phyloP scores from a whole-genome alignment of 2,888 invertebrate genomes.

The Drosophila suboccidentalis region DNA sequence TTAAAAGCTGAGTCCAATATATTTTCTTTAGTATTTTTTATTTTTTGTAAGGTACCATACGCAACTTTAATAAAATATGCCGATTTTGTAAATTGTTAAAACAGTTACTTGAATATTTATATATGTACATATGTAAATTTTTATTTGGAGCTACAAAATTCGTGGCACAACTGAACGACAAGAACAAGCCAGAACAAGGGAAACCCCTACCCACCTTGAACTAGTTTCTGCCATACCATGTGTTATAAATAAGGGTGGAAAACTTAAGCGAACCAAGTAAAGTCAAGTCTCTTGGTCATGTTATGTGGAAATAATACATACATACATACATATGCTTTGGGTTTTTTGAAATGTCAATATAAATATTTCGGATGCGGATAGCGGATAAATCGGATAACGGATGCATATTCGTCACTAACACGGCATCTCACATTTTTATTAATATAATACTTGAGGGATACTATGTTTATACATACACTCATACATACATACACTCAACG shows the following conservation, averaged over 20 bases:
- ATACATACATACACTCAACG: not conserved
- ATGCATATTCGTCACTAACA: not conserved
- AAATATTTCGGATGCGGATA: no score
- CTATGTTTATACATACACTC: not conserved
- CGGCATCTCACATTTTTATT: not conserved
- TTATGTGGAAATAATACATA: not conserved
- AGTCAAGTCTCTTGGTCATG: not conserved
- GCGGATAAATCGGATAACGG: not conserved
- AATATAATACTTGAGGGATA: not conserved
- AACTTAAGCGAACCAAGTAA: conserved; percentile 7
- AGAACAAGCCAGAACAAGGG: conserved; percentile 2
- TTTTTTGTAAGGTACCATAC: not conserved
- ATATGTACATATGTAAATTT: not conserved
- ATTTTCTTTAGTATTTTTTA: no score
- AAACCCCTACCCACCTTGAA: conserved; percentile 35
- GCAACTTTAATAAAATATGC: not conserved
- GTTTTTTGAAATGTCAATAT: not conserved
- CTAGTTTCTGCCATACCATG: conserved; percentile 40
- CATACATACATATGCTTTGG: not conserved
- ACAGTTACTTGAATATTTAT: not conserved
- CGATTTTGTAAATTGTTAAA: not conserved
- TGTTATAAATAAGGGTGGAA: conserved; percentile 53
- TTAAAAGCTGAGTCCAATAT: no score
- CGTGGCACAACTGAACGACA: conserved; percentile 5
- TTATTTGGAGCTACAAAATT: not conserved